Evolutionary conservation across 2,888 invertebrate species (phyloP).

Genomic region (Cerastis leucographa): DNA sequence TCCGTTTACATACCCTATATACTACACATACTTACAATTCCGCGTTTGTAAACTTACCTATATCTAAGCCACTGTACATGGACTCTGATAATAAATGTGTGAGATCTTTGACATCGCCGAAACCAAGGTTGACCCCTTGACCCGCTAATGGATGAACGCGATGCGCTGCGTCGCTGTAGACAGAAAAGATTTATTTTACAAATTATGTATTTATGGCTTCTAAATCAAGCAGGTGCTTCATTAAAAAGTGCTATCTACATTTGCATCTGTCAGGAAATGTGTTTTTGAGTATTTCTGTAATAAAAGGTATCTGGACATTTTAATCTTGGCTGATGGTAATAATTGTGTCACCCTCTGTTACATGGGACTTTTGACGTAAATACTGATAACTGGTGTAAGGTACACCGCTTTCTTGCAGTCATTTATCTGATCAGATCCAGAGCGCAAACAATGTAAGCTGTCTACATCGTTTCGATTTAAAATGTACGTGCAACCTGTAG

Average conservation of each 20-base stretch:
- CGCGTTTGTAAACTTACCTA: conserved; percentile 89
- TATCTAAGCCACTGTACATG: conserved; percentile 93
- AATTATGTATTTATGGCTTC: not conserved
- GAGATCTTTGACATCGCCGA: conserved; percentile 96
- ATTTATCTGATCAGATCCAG: not conserved
- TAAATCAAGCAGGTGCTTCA: not conserved
- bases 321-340: not conserved
- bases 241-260: not conserved
- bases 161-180: conserved; percentile 95
- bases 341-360: not conserved
- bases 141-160: conserved; percentile 99
- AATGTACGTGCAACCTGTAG: not conserved
- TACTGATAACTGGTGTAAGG: not conserved
- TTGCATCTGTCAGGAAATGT: not conserved
- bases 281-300: not conserved
- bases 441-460: not conserved
- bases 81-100: conserved; percentile 93
- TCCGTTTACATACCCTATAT: not conserved
- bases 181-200: not conserved
- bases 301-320: not conserved
- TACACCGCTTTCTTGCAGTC: too few relatives aligned
- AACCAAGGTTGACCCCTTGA: conserved; percentile 99
- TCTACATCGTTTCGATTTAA: not conserved
- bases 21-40: not conserved
- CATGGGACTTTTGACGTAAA: not conserved